Conservation (phyloP, 2,888 invertebrate genomes). For the Sinhomidia bicolor region DNA sequence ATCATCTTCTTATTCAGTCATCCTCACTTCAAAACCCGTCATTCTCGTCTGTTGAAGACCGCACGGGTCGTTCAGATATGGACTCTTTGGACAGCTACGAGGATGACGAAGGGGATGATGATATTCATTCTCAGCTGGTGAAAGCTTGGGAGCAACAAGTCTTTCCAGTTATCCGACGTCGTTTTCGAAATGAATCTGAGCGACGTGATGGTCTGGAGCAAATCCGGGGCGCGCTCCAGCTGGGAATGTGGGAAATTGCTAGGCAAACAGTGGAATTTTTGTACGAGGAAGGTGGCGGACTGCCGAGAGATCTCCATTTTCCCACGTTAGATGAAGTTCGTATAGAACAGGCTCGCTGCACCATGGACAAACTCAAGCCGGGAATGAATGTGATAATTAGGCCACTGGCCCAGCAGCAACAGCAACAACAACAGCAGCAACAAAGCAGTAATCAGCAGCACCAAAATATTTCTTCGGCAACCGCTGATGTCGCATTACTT, state of each 20-base stretch:
- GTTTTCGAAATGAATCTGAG: conserved; percentile 82
- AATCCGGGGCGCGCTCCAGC: conserved; percentile 82
- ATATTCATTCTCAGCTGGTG: conserved; percentile 82
- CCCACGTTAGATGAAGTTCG: conserved; percentile 82
- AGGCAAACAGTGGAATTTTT: conserved; percentile 82
- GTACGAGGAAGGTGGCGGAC: conserved; percentile 82
- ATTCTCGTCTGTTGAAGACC: background rate
- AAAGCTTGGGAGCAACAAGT: conserved; percentile 82
- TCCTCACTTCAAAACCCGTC: background rate
- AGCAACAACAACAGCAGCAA: too few species aligned
- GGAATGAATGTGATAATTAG: conserved; percentile 82
- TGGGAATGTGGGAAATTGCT: conserved; percentile 82
- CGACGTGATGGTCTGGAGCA: conserved; percentile 82
- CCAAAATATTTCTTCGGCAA: background rate
- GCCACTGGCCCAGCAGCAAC: conserved; percentile 77
- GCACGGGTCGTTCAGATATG: conserved; percentile 79
- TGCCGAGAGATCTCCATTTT: conserved; percentile 82
- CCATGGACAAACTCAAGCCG: conserved; percentile 81
- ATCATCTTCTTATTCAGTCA: conserved; percentile 34
- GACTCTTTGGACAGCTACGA: conserved; percentile 80
- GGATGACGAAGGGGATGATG: conserved; percentile 81
- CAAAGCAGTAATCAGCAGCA: background rate
- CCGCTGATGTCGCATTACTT: background rate
- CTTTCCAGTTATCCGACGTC: conserved; percentile 81
- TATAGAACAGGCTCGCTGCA: conserved; percentile 82